Conservation (phyloP, 2,113 vertebrate genomes). For the Taxidea taxus region DNA sequence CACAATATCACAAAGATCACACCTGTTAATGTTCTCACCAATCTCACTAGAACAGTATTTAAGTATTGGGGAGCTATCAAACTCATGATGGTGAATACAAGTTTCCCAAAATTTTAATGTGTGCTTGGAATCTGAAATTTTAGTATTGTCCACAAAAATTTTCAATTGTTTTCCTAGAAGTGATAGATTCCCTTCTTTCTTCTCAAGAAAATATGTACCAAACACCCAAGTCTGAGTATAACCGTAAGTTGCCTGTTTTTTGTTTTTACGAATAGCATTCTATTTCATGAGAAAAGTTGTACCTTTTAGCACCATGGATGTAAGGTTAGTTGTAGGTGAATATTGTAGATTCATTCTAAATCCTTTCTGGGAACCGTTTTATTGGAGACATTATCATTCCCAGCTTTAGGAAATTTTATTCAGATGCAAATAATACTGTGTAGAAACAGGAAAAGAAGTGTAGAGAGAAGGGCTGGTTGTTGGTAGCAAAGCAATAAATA, state of each 20-base stretch:
- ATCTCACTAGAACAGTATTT: neutral
- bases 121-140: neutral
- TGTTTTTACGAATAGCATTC: neutral
- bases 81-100: neutral
- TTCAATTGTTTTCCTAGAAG: neutral
- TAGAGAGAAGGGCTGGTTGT: neutral
- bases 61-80: neutral
- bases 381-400: neutral
- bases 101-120: neutral
- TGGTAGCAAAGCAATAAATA: neutral
- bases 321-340: neutral
- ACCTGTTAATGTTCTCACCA: neutral
- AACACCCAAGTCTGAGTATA: neutral
- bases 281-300: neutral
- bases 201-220: neutral
- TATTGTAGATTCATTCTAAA: neutral
- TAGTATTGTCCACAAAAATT: neutral
- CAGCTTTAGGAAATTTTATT: neutral
- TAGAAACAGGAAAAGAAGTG: neutral
- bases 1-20: neutral
- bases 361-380: neutral
- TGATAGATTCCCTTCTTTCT: neutral
- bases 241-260: neutral
- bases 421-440: accelerated
- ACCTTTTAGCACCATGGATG: neutral